Percentiles rank a stretch among this genome's conserved stretches.
These are phyloP conservation scores for Karalla daura DNA, from an alignment of 2,797 vertebrate species.

Conservation along the genomic window DNA sequence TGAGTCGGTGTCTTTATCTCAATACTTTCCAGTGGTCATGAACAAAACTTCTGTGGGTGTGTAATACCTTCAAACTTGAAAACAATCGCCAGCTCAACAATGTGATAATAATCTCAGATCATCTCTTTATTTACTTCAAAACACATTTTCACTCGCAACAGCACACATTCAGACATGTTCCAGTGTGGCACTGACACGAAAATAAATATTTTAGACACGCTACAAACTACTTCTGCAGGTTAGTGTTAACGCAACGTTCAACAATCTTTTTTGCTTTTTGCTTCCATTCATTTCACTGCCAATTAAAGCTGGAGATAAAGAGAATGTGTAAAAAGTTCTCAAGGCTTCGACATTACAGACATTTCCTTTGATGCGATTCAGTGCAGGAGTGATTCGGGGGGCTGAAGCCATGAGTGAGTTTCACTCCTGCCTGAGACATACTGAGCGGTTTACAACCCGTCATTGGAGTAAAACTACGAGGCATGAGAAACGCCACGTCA, in stretches of 20 bases:
- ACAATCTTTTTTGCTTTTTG: slow-evolving; percentile 15
- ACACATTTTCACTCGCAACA: not conserved
- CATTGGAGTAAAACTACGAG: slow-evolving; percentile 1
- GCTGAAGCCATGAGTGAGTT: slow-evolving; percentile 35
- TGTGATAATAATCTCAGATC: slow-evolving; percentile 15
- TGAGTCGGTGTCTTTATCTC: slow-evolving; percentile 37
- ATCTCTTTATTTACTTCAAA: slow-evolving; percentile 44
- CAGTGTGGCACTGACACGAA: slow-evolving; percentile 21
- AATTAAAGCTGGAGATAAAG: slow-evolving; percentile 18
- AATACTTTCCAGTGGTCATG: slow-evolving; percentile 63
- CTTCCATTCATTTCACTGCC: not conserved
- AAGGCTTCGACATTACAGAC: not conserved
- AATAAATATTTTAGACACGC: slow-evolving; percentile 70
- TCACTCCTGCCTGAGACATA: slow-evolving; percentile 15
- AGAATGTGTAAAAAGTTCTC: slow-evolving; percentile 7
- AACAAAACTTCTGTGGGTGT: slow-evolving; percentile 44
- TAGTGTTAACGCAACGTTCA: slow-evolving; percentile 67
- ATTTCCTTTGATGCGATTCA: not conserved
- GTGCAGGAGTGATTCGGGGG: slow-evolving; percentile 13
- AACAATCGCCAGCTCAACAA: not conserved
- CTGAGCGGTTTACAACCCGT: slow-evolving; percentile 23
- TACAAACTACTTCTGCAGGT: slow-evolving; percentile 39
- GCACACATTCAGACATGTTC: slow-evolving; percentile 44
- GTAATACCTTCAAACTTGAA: slow-evolving; percentile 7
- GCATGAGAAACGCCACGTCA: not conserved